phyloP scores from a whole-genome alignment of 35 echinoderm and acorn worm species.

The Lytechinus pictus region DNA sequence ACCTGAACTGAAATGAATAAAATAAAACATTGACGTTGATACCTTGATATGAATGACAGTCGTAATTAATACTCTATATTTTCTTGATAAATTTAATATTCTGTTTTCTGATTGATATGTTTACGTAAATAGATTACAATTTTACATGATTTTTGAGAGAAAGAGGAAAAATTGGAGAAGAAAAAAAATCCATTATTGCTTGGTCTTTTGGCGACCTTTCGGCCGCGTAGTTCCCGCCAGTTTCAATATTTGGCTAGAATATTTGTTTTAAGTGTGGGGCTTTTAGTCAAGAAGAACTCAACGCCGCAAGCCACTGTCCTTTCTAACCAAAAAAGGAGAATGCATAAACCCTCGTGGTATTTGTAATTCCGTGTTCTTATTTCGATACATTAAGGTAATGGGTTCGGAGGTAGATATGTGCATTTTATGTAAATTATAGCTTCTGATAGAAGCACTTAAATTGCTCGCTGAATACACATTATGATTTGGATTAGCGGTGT shows the following conservation, averaged over 20 bases:
- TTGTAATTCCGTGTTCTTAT: neutral
- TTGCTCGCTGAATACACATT: neutral
- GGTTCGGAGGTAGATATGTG: neutral
- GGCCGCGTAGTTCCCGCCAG: neutral
- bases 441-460: neutral
- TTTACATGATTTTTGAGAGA: neutral
- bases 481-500: neutral
- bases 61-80: neutral
- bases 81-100: neutral
- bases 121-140: neutral
- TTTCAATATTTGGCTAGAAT: slow-evolving; percentile 13
- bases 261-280: slow-evolving; percentile 3
- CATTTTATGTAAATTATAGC: neutral
- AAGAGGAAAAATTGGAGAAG: neutral
- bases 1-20: neutral
- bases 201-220: neutral
- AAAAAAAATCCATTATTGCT: neutral
- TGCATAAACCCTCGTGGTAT: neutral
- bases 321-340: neutral
- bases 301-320: neutral
- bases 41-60: neutral
- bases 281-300: neutral
- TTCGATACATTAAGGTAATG: neutral
- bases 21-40: neutral
- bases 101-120: neutral